Conservation (phyloP, 2,113 vertebrate genomes). For the Dipodomys spectabilis region DNA sequence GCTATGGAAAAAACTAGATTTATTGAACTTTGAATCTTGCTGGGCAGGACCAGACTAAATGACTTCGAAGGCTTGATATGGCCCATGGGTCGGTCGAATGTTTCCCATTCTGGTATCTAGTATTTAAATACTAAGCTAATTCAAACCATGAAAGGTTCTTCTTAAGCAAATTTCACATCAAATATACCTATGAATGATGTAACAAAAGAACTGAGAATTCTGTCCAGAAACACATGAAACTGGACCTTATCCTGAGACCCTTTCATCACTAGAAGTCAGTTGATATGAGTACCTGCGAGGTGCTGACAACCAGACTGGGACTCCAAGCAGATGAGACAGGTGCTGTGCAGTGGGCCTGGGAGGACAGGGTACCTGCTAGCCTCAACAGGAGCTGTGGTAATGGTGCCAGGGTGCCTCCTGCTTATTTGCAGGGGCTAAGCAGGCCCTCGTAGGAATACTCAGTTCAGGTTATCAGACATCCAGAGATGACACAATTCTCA, state of each 20-base stretch:
- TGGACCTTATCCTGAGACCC: neutral
- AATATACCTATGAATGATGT: neutral
- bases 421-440: neutral
- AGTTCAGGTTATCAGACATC: neutral
- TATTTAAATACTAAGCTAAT: slow-evolving; percentile 40
- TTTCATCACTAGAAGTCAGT: neutral
- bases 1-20: too few relatives aligned
- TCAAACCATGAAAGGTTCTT: slow-evolving; percentile 50
- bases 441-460: neutral
- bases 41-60: too few relatives aligned
- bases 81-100: too few relatives aligned
- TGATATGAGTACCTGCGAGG: neutral
- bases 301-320: neutral
- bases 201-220: neutral
- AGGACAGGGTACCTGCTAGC: neutral
- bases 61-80: too few relatives aligned
- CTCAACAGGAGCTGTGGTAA: rapidly evolving
- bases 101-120: neutral
- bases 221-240: neutral
- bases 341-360: neutral
- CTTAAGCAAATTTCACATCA: slow-evolving; percentile 16
- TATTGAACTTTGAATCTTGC: too few relatives aligned
- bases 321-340: too few relatives aligned
- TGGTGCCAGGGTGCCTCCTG: neutral
- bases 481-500: neutral